Conservation (phyloP, 2,888 invertebrate species). For the Criorhina ranunculi region DNA sequence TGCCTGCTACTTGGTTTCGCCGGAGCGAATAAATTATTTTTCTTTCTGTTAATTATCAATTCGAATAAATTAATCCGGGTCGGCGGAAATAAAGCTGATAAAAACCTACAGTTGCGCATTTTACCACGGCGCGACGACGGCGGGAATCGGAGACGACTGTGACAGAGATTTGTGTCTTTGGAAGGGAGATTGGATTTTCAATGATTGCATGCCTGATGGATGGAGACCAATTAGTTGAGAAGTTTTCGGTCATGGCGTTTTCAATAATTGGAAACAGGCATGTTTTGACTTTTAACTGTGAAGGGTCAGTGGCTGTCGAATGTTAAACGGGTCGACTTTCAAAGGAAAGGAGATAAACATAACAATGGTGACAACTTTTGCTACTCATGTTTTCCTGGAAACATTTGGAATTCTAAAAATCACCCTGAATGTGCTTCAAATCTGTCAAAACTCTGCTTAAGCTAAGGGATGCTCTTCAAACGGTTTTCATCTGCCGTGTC, state of each 20-base stretch:
- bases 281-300: neutral
- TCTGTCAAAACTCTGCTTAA: too few relatives aligned
- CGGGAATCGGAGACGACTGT: constrained; percentile 1
- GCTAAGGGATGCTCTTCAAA: too few relatives aligned
- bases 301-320: neutral
- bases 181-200: neutral
- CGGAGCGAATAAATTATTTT: constrained; percentile 68
- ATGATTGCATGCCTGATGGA: neutral
- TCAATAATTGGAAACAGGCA: neutral
- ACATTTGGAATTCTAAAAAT: too few relatives aligned
- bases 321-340: neutral
- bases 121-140: constrained; percentile 2
- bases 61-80: constrained; percentile 70
- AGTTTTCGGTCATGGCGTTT: neutral
- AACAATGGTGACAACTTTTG: too few relatives aligned
- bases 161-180: neutral
- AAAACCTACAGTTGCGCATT: constrained; percentile 25
- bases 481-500: too few relatives aligned
- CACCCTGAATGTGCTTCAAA: too few relatives aligned
- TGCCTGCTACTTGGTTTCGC: constrained; percentile 54
- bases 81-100: constrained; percentile 64
- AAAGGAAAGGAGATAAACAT: too few relatives aligned
- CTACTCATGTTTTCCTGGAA: too few relatives aligned
- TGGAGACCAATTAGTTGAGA: constrained; percentile 8
- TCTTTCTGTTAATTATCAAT: constrained; percentile 66